Evolutionary conservation across 1,140 invertebrate genomes (phyloP), one percentile per base, ranked within the genome.

Genomic region (Diplogasteroides magnus): DNA sequence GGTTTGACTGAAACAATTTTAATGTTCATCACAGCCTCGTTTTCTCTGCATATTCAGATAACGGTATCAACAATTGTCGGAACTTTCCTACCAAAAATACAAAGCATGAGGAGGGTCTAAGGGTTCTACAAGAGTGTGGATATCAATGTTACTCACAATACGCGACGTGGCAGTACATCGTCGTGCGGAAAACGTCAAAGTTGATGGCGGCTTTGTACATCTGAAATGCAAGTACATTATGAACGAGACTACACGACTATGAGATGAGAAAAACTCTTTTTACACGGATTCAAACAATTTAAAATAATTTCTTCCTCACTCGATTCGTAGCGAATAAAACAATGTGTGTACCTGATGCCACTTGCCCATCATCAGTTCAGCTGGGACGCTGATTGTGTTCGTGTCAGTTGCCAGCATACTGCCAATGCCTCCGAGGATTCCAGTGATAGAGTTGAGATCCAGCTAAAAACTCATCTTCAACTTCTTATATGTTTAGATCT

Each of bases 141-240:
- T n/a, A n/a, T n/a, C n/a, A 0, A n/a, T n/a, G 57, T 48, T 15
- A 67, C 74, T 78, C 70, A 82, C 81, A 82, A 59, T 82, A 82
- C 65, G 80, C 77, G 26, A 82, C 72, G n/a, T 79, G 77, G 66
- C 80, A 82, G 70, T 80, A 82, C 76, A 83, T 82, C 63, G 82
- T 78, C 1, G 81, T 83, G 3, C 77, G 61, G 59, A 80, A 78
- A 31, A 83, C 75, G 67, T 82, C 80, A 62, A 82, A 82, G 31
- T 81, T 83, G 14, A 82, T 74, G 23, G 80, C 80, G n/a, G 80
- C 81, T 64, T 82, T 82, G 75, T 83, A 83, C 57, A 76, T 76
- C 69, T 74, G 57, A 73, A 72, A 27, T n/a, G n/a, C n/a, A n/a
- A n/a, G n/a, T n/a, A n/a, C n/a, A n/a, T n/a, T n/a, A n/a, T n/a